Base-by-base conservation (phyloP, 2,888 invertebrate genomes). In the Pyralis farinalis region DNA sequence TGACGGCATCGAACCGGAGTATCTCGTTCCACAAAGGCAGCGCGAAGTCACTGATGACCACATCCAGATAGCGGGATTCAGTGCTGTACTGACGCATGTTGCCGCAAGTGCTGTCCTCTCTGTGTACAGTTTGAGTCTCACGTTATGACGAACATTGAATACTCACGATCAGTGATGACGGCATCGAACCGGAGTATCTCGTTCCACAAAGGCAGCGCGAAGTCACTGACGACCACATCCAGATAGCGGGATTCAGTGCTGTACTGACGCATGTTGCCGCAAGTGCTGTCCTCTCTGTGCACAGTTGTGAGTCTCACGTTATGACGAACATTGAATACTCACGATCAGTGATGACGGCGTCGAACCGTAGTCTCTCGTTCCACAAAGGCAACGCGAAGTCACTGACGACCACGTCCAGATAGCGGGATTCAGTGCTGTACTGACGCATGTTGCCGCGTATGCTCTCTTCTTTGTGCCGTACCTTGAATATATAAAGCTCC, bases 291-390 rank as follows among this genome's bases (percentile, higher is more conserved):
- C 2, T 4, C 16, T 16, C 4, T 16, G 2, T 4, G 2, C 4
- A 16, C 16, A 16, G 16, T 3, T 16, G n/a, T 16, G 16, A 16
- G 16, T 16, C 16, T 16, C 16, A 16, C n/a, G n/a, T n/a, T 16
- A 16, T 4, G 16, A 16, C 4, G 16, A 16, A 2, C 16, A 31
- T 31, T 1, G 12, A 9, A 25, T 6, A 91, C 94, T 91, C 86
- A 97, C 97, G 99, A 82, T 99, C 99, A 21, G 98, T 98, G 42
- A 99, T 93, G 46, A 99, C 97, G 22, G 96, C 95, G 85, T 99
- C 98, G 63, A 99, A 94, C 59, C 90, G 81, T 21, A 95, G 66
- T 0, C 88, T 80, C 0, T 91, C 81, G 46, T 90, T 91, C 96
- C 97, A 97, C 60, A 97, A 79, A 0, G 94, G 93, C 55, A 93